Evolutionary conservation across 2,888 invertebrate species (phyloP).

Genomic region (Dryobota labecula): DNA sequence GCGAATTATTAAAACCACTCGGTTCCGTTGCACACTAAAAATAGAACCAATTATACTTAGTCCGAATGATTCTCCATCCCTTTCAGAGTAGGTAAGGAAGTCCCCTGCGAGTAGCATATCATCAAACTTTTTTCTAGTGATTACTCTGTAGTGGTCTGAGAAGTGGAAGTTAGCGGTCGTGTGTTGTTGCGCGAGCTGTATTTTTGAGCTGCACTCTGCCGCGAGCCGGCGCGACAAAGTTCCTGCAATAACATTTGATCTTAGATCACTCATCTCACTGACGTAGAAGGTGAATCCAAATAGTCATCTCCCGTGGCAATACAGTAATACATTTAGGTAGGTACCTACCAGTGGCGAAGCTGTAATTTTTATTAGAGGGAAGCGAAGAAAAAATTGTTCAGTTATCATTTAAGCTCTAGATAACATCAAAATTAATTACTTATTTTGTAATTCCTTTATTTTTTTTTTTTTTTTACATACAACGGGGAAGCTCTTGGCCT

Average conservation of each 20-base stretch:
- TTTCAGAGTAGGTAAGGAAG: slow-evolving; percentile 84
- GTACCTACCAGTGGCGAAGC: no score
- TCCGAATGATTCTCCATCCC: slow-evolving; percentile 85
- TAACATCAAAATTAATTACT: no score
- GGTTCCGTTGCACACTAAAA: neutral
- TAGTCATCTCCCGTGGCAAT: neutral
- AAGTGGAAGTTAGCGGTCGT: slow-evolving; percentile 80
- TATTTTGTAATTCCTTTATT: no score
- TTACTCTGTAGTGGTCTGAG: slow-evolving; percentile 74
- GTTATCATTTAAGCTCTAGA: no score
- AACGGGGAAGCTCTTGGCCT: no score
- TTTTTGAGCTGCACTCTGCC: slow-evolving; percentile 74
- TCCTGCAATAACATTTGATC: slow-evolving; percentile 69
- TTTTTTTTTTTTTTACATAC: no score
- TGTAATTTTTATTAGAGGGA: no score
- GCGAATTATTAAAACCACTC: neutral
- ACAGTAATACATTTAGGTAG: no score
- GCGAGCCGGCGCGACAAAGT: slow-evolving; percentile 80
- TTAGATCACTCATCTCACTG: neutral
- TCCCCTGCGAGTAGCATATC: slow-evolving; percentile 84
- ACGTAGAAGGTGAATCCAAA: neutral
- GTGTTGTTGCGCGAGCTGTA: slow-evolving; percentile 78
- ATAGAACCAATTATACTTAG: slow-evolving; percentile 74
- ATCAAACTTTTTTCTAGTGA: slow-evolving; percentile 80
- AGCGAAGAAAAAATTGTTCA: no score